Evolutionary conservation across 2,797 vertebrate genomes (phyloP), one percentile per base, ranked within the genome.

Genomic region (Phylloscopus collybita): DNA sequence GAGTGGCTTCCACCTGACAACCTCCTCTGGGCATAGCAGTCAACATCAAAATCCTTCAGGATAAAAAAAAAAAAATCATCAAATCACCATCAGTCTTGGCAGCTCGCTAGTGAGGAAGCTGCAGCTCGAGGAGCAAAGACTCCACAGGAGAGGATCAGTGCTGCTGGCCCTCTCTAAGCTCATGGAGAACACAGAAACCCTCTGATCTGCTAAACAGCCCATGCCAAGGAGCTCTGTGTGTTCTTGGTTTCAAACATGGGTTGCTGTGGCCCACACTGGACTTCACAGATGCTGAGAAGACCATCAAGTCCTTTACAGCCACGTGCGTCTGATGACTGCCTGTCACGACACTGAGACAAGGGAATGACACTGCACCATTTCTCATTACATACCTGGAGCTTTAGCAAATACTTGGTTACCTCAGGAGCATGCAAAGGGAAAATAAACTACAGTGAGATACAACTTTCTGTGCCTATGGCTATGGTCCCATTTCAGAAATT

Each of bases 1-100:
- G 99, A 99, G 95, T 99, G 99, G 97, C 99, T 99, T 89, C 99
- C 99, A 11, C 99, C 99, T 0, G 99, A 99, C 88, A 99, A 98
- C 57, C 99, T 98, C 82, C 99, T 98, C 97, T 99, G 99, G 38
- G 99, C 95, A 3, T 98, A 99, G 92, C 98, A 98, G 91, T 99
- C 99, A 49, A 98, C 97, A 47, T 99, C 99, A 45, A 99, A 99
- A 65, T 99, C 99, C 98, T 99, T 25, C 17, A 27, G 83, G 9
- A 50, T 18, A 19, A 4, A 54, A 19, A 19, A 19, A 19, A 15
- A 23, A 62, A 29, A 72, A 47, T 8, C 23, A 32, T 6, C 13
- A 59, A 32, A 69, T 74, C 62, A 50, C 10, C 6, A 2, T 59
- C 92, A 47, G 38, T 70, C 45, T 49, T 29, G 83, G 80, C 22